Percentiles rank a stretch among this genome's conserved stretches.
Conservation (phyloP, 2,797 vertebrate genomes). For the Melanotaenia nigrans region DNA sequence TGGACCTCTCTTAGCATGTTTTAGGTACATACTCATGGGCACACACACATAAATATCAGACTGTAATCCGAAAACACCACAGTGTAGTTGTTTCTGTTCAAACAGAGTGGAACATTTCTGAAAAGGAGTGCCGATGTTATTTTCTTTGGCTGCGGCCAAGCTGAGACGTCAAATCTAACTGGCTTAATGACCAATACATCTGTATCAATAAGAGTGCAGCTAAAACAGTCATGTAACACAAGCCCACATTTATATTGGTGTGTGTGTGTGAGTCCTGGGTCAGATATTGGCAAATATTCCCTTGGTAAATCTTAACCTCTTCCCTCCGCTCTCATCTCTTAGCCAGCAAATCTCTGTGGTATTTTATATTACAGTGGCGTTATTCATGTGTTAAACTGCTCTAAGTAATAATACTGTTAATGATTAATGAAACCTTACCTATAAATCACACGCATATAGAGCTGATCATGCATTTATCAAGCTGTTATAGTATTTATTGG, state of each 20-base stretch:
- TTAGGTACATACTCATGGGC: conserved; percentile 34
- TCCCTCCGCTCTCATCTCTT: conserved; percentile 64
- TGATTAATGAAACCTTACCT: conserved; percentile 48
- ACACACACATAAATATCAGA: conserved; percentile 19
- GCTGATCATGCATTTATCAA: conserved; percentile 19
- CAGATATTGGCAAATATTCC: conserved; percentile 67
- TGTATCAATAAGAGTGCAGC: conserved; percentile 75
- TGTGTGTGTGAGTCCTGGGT: conserved; percentile 46
- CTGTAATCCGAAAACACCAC: conserved; percentile 65
- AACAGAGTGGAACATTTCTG: conserved; percentile 76
- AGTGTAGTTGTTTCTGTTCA: conserved; percentile 56
- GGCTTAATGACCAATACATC: conserved; percentile 83
- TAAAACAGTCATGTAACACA: conserved; percentile 71
- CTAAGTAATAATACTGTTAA: conserved; percentile 49
- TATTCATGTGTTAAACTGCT: conserved; percentile 60
- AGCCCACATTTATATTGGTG: conserved; percentile 59
- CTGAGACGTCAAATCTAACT: conserved; percentile 78
- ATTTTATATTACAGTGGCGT: conserved; percentile 49
- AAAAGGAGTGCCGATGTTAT: conserved; percentile 68
- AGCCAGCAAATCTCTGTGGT: conserved; percentile 47
- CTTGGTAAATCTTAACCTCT: conserved; percentile 64
- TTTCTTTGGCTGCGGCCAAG: conserved; percentile 78
- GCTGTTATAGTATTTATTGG: conserved; percentile 31
- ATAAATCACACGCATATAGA: conserved; percentile 49
- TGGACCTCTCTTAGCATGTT: conserved; percentile 17